Evolutionary conservation across 2,888 invertebrate species (phyloP), one percentile per base, ranked within the genome.

Genomic region (Siphonodentalium dalli): DNA sequence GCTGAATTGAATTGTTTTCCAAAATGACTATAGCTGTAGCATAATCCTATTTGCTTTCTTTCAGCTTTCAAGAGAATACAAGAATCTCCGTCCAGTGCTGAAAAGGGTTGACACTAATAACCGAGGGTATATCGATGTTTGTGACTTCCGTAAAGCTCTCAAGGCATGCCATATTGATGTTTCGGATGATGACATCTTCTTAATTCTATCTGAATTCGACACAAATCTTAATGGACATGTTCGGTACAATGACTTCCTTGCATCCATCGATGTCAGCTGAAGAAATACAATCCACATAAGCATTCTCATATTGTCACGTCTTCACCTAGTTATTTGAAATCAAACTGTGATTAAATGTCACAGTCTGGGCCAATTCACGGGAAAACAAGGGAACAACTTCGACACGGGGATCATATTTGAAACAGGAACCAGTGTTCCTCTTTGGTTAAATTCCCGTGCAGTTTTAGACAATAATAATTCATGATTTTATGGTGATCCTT

Each of bases 181-280:
- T n/a, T 56, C 61, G 2, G 66, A 68, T 20, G 77, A 75, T 34
- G 72, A 74, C 39, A 61, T 75, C 38, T 77, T 68, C 58, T 66
- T 68, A 45, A 59, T 77, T 15, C 56, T 77, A 37, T 64, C 68
- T 5, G 72, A 74, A 53, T 72, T 74, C 44, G 77, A 75, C 46
- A 31, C 54, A 27, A 63, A 70, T 28, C 61, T 77, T 68, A 55
- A 65, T 29, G 77, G 77, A 1, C 66, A 54, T 39, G 69, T 77
- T 26, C 63, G 65, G 7, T 77, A 75, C 40, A 65, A 67, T 1
- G 60, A 68, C 28, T 75, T 77, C 58, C 55, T 75, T 5, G 51
- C 47, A 5, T 61, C 64, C 3, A 50, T 59, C n/a, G n/a, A n/a
- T n/a, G n/a, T n/a, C n/a, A n/a, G n/a, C n/a, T n/a, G n/a, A n/a